These are phyloP conservation scores for Frankliniella fusca DNA, from an alignment of 2,888 invertebrate genomes.

Conservation along the genomic window DNA sequence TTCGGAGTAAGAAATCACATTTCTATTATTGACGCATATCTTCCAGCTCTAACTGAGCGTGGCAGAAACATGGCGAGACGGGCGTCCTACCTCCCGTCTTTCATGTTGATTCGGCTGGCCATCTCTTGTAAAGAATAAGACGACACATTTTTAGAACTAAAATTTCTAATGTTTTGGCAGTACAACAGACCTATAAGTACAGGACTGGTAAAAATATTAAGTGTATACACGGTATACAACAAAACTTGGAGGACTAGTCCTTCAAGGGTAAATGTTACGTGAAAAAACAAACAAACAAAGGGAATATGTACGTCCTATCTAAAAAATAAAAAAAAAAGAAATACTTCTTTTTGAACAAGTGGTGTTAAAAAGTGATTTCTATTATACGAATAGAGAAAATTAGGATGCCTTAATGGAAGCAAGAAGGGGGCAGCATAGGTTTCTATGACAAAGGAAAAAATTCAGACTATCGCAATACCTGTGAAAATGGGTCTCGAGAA, in stretches of 20 bases:
- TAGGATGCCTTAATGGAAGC: neutral
- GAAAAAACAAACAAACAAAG: too few relatives aligned
- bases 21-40: too few relatives aligned
- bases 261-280: neutral
- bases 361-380: neutral
- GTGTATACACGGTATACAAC: constrained; percentile 26
- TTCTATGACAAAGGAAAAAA: neutral
- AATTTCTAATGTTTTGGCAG: neutral
- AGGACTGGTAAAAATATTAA: neutral
- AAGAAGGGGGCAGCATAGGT: neutral
- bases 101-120: too few relatives aligned
- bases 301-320: neutral
- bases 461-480: neutral
- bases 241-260: neutral
- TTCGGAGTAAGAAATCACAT: too few relatives aligned
- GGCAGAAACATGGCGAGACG: too few relatives aligned
- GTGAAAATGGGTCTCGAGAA: neutral
- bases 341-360: neutral
- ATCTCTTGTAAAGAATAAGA: too few relatives aligned
- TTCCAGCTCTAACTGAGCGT: too few relatives aligned
- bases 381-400: neutral
- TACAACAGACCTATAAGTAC: neutral
- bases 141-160: neutral
- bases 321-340: neutral
- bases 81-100: too few relatives aligned